A percentile compares a stretch with the other conserved stretches of the same genome.
Evolutionary conservation across 2,797 vertebrate genomes (phyloP).

Genomic region (Sebastes hubbsi): DNA sequence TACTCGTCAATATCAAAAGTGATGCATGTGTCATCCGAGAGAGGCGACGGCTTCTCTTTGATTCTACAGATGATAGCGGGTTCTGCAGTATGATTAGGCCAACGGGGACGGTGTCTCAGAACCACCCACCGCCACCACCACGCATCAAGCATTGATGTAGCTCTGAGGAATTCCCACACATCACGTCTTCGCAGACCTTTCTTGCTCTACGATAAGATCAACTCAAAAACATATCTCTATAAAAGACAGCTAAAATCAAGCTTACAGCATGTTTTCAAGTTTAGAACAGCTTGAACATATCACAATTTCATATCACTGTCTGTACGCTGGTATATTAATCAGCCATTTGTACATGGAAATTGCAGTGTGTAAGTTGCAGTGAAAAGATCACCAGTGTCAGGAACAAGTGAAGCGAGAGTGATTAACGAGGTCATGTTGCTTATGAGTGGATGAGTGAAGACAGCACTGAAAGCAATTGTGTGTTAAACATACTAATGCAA

Average conservation of each 20-base stretch:
- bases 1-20: slow-evolving; percentile 43
- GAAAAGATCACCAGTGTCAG: slow-evolving; percentile 59
- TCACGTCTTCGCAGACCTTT: slow-evolving; percentile 49
- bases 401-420: slow-evolving; percentile 44
- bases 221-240: slow-evolving; percentile 19
- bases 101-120: slow-evolving; percentile 47
- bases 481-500: slow-evolving; percentile 41
- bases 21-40: slow-evolving; percentile 33
- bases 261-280: background rate
- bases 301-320: background rate
- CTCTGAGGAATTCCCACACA: slow-evolving; percentile 57
- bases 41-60: slow-evolving; percentile 36
- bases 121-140: slow-evolving; percentile 40
- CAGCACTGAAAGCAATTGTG: slow-evolving; percentile 36
- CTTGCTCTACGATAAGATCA: slow-evolving; percentile 16
- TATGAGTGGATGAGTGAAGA: slow-evolving; percentile 49
- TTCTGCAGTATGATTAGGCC: slow-evolving; percentile 53
- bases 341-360: slow-evolving; percentile 16
- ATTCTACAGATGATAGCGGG: slow-evolving; percentile 43
- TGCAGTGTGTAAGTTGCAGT: slow-evolving; percentile 14
- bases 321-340: background rate
- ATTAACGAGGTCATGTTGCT: slow-evolving; percentile 61
- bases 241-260: slow-evolving; percentile 4
- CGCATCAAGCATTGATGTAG: slow-evolving; percentile 41
- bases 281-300: background rate